Evolutionary conservation across 2,888 invertebrate genomes (phyloP), one percentile per base, ranked within the genome.

Genomic region (Caradrina clavipalpis): DNA sequence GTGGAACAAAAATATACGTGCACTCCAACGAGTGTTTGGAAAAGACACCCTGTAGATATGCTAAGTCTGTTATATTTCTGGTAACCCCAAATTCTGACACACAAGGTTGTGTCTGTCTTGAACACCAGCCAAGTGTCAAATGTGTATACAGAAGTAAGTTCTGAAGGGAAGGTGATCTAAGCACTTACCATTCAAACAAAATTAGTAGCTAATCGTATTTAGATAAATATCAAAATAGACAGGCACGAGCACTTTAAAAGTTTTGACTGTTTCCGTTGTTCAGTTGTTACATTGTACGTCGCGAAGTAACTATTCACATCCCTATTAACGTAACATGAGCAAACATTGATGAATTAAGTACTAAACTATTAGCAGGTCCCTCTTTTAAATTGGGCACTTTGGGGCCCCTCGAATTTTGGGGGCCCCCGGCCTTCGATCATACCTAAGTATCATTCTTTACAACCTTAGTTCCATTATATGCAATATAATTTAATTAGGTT

Each of bases 211-310:
- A 64, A 62, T 5, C 17, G 17, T 4, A 49, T 4, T 10, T 54
- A 17, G 31, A 54, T 49, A 64, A 70, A 74, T 19, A 63, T 73
- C 26, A 15, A 35, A 42, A 42, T 55, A 49, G 49, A 31, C 31
- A 42, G 21, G 55, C n/a, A 35, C 7, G 2, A 55, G 8, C 10
- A 10, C 47, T 39, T 21, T 42, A 11, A 42, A 70, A 66, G 49
- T 74, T 73, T 47, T 39, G 35, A 35, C 11, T 39, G 69, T 47
- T 22, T 73, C 35, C 17, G 45, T 53, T 62, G 2, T 50, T 39
- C 11, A 45, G 13, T 19, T 35, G 31, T 22, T 19, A 45, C 31
- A 19, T n/a, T 42, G 45, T 45, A 15, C 3, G 11, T 22, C 13
- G 8, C 8, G 19, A 35, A 42, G 3, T 56, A 21, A 75, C 56